phyloP scores from a whole-genome alignment of 1,140 invertebrate genomes.

The Adelges cooleyi region DNA sequence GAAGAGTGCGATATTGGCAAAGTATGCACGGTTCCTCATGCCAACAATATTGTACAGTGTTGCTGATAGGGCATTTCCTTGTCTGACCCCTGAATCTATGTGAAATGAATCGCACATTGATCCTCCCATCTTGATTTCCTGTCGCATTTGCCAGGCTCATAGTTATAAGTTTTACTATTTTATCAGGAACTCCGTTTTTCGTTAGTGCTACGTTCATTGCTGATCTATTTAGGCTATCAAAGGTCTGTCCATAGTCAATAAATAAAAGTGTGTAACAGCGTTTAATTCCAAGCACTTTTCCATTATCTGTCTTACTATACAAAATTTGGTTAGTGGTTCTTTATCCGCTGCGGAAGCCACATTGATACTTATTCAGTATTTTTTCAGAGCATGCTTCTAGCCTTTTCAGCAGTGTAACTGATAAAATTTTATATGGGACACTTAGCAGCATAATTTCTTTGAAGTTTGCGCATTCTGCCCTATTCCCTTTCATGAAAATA shows the following conservation, averaged over 20 bases:
- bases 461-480: background rate
- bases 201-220: too few species aligned
- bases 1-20: background rate
- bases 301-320: too few species aligned
- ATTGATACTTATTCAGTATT: background rate
- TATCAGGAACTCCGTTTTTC: too few species aligned
- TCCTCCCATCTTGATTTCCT: too few species aligned
- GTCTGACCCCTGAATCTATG: background rate
- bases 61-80: slow-evolving; percentile 27
- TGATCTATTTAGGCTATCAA: background rate
- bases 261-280: background rate
- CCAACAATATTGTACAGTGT: background rate
- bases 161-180: too few species aligned
- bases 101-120: background rate
- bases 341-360: background rate
- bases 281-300: too few species aligned
- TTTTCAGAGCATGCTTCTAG: background rate
- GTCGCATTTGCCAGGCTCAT: too few species aligned
- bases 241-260: background rate
- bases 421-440: background rate
- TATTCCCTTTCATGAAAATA: background rate
- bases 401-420: background rate
- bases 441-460: background rate
- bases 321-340: too few species aligned
- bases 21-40: background rate